Evolutionary conservation across 2,797 vertebrate genomes (phyloP).

Genomic region (Sarcophilus harrisii): DNA sequence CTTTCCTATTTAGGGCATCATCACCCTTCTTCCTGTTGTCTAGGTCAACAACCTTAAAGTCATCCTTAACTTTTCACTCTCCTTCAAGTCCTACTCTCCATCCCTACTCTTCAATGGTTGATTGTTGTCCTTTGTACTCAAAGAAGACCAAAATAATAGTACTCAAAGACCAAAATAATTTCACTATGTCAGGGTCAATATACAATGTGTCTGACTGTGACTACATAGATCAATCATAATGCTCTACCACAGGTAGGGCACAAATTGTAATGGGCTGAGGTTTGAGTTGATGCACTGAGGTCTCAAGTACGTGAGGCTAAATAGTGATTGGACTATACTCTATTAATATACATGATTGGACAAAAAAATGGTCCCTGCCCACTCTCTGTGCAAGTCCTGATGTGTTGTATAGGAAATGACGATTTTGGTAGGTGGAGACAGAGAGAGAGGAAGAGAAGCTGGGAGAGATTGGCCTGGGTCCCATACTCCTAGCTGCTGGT

Average conservation of each 20-base stretch:
- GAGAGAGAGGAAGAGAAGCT: no score
- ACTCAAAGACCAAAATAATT: background rate
- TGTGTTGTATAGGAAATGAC: no score
- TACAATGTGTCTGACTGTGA: background rate
- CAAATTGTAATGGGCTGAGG: no score
- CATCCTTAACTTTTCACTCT: background rate
- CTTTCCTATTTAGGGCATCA: background rate
- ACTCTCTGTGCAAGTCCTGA: no score
- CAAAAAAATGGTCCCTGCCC: no score
- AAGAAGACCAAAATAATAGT: background rate
- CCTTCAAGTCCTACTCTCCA: background rate
- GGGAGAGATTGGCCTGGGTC: no score
- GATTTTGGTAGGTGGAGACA: no score
- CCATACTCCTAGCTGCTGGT: no score
- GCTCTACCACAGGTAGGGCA: background rate
- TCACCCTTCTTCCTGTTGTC: background rate
- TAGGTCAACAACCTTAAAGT: background rate
- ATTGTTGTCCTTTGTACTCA: background rate
- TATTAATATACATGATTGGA: no score
- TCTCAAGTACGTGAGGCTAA: no score
- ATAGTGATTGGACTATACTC: no score
- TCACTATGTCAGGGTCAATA: background rate
- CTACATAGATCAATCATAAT: background rate
- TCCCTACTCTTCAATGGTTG: background rate
- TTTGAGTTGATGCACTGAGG: no score